Evolutionary conservation across 2,888 invertebrate genomes (phyloP).

Genomic region (Panorpa germanica): DNA sequence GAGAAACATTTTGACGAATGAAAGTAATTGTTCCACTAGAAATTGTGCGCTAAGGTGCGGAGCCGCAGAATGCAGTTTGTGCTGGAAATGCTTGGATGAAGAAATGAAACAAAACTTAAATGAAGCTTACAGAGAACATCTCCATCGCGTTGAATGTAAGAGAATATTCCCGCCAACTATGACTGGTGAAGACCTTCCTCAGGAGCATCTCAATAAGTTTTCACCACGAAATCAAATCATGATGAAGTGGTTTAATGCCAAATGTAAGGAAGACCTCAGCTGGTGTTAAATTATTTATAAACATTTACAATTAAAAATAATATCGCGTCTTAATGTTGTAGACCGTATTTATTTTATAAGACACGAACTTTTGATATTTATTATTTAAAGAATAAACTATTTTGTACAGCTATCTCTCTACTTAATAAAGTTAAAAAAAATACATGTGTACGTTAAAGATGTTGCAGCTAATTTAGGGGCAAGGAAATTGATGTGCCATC

Average conservation of each 20-base stretch:
- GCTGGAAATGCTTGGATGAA: constrained; percentile 52
- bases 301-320: too few relatives aligned
- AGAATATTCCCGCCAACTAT: constrained; percentile 63
- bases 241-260: constrained; percentile 73
- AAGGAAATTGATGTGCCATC: too few relatives aligned
- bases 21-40: constrained; percentile 39
- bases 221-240: constrained; percentile 53
- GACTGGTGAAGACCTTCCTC: too few relatives aligned
- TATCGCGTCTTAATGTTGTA: too few relatives aligned
- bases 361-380: too few relatives aligned
- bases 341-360: too few relatives aligned
- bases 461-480: too few relatives aligned
- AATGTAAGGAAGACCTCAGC: constrained; percentile 56
- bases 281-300: too few relatives aligned
- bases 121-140: constrained; percentile 59
- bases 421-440: too few relatives aligned
- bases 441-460: too few relatives aligned
- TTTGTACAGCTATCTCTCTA: too few relatives aligned
- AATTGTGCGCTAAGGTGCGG: constrained; percentile 41
- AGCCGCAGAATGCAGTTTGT: constrained; percentile 50
- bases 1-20: constrained; percentile 61
- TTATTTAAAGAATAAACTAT: too few relatives aligned
- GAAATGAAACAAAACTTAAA: constrained; percentile 37
- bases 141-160: constrained; percentile 59
- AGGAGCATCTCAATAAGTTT: constrained; percentile 29